phyloP scores from a whole-genome alignment of 2,797 vertebrate genomes.

The Miichthys miiuy region DNA sequence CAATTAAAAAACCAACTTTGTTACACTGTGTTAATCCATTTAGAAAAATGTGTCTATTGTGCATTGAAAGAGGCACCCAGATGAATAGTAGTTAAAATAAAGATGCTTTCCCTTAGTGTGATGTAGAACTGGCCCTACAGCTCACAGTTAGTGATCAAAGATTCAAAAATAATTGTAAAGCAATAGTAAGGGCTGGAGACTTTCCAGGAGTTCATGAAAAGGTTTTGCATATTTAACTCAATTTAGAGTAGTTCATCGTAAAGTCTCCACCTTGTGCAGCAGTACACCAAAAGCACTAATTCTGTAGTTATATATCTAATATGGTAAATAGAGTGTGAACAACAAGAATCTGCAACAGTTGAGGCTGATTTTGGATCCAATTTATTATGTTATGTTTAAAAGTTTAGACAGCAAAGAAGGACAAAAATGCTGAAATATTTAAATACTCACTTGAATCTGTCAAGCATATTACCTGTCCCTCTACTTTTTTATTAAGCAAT shows the following conservation, averaged over 20 bases:
- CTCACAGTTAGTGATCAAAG: not conserved
- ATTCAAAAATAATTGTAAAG: not conserved
- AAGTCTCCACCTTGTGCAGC: not conserved
- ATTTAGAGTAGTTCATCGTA: not conserved
- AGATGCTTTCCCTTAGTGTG: not conserved
- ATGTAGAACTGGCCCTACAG: not conserved
- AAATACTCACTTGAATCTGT: constrained; percentile 50
- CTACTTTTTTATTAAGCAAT: constrained; percentile 66
- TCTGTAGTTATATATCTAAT: not conserved
- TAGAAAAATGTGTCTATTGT: not conserved
- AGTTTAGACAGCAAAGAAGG: constrained; percentile 39
- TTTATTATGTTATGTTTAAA: constrained; percentile 19
- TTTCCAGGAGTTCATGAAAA: not conserved
- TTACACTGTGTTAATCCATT: not conserved
- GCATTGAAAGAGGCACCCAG: not conserved
- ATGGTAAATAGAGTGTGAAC: not conserved
- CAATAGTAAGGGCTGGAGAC: not conserved
- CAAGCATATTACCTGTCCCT: constrained; percentile 52
- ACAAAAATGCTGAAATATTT: constrained; percentile 51
- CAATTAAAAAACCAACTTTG: too few species aligned
- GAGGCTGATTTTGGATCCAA: constrained; percentile 6
- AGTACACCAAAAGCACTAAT: not conserved
- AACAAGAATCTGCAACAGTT: not conserved
- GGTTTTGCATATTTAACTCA: not conserved
- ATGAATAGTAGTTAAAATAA: not conserved